Conservation (phyloP, 2,888 invertebrate species). For the Apotomis betuletana region DNA sequence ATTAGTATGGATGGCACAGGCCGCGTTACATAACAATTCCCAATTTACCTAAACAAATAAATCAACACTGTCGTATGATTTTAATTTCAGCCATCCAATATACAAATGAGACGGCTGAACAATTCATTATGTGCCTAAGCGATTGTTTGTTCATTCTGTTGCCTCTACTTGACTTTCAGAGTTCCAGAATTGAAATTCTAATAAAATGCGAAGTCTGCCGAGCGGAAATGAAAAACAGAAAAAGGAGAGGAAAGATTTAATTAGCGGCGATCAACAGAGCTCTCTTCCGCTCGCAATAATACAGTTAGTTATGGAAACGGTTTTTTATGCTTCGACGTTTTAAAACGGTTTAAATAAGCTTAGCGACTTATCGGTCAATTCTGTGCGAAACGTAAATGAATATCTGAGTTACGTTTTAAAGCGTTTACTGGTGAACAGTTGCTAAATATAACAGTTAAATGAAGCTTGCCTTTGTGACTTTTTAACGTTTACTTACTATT, state of each 20-base stretch:
- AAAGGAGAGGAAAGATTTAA: constrained; percentile 56
- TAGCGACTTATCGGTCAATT: not conserved
- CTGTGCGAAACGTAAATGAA: not conserved
- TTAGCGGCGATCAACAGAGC: constrained; percentile 52
- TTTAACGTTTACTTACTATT: too few species aligned
- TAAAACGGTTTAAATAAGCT: not conserved
- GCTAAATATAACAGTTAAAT: too few species aligned
- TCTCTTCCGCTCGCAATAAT: constrained; percentile 38
- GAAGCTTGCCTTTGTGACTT: too few species aligned
- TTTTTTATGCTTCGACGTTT: constrained; percentile 18
- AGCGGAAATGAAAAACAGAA: constrained; percentile 56
- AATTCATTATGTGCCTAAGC: constrained; percentile 50
- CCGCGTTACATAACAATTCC: too few species aligned
- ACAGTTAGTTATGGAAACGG: constrained; percentile 41
- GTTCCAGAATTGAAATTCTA: constrained; percentile 56
- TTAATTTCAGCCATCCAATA: constrained; percentile 28
- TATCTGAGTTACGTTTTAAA: too few species aligned
- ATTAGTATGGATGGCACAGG: too few species aligned
- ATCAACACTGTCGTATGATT: constrained; percentile 10
- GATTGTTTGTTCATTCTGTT: constrained; percentile 47
- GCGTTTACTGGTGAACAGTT: too few species aligned
- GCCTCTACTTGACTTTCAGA: constrained; percentile 45
- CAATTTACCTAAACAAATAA: not conserved
- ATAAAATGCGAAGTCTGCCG: constrained; percentile 55
- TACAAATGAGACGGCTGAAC: constrained; percentile 43